Evolutionary conservation across 2,888 invertebrate species (phyloP), one percentile per base, ranked within the genome.

Genomic region (Parochlus steinenii): DNA sequence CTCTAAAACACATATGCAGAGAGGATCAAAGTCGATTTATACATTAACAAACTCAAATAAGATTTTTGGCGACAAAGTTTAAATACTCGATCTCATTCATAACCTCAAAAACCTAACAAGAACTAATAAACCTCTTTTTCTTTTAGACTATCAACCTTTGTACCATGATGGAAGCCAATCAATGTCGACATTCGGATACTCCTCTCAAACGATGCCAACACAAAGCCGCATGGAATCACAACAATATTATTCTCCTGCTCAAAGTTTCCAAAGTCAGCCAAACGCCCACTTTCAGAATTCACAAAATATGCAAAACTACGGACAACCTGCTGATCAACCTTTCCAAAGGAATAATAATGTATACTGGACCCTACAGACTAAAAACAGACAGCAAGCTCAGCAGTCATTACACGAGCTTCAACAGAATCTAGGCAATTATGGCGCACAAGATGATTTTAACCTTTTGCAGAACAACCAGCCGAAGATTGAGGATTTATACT

Each of bases 141-240:
- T 41, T 61, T 44, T 64, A 71, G 71, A 67, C 64, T 69, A 66
- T 71, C 71, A 68, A 70, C 70, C 63, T 69, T 69, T 68, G 63
- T 65, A 61, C 59, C 65, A 64, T 66, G 65, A 64, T 58, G 62
- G 56, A 48, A 57, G 58, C 48, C 52, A n/a, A n/a, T n/a, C n/a
- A n/a, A n/a, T n/a, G n/a, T n/a, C n/a, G n/a, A n/a, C n/a, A n/a
- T n/a, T n/a, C n/a, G n/a, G n/a, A n/a, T n/a, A n/a, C n/a, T n/a
- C n/a, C n/a, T n/a, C n/a, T n/a, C n/a, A n/a, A n/a, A n/a, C n/a
- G n/a, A n/a, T n/a, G n/a, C n/a, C n/a, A n/a, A n/a, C n/a, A n/a
- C n/a, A n/a, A n/a, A n/a, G n/a, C n/a, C n/a, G n/a, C n/a, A n/a
- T n/a, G n/a, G n/a, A n/a, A n/a, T n/a, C n/a, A n/a, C n/a, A n/a